Base-by-base conservation (phyloP, 2,797 vertebrate species). In the Sebastolobus altivelis region DNA sequence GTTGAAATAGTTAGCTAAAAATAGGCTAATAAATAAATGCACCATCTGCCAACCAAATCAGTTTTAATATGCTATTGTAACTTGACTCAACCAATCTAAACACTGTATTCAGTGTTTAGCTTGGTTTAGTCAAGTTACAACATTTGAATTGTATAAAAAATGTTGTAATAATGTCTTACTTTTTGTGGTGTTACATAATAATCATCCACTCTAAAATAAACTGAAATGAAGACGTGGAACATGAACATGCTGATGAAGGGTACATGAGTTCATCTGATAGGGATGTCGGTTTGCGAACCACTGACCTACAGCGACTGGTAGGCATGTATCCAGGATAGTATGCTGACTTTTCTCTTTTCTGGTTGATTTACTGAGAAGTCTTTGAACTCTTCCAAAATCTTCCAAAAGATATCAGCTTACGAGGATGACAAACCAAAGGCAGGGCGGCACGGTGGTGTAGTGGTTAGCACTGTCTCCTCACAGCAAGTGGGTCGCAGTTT, bases 311-410 rank as follows among this genome's bases (percentile, higher is more conserved):
- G 40, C 37, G 59, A 56, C 5, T 60, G 1, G 12, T 25, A 3
- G 29, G 68, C 79, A 25, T 31, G 22, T 56, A 71, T 76, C 71
- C 77, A 67, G 33, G 76, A 73, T 2, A 55, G 35, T 63, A 4
- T 80, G 73, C 84, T 86, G 76, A 85, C 76, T 25, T 82, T 86
- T 77, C 76, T 78, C 49, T 81, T 77, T 72, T 86, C 82, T 49
- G 62, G 20, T 38, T 25, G 25, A 25, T 25, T 25, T 25, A 25
- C 25, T 25, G 25, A 25, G 25, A 25, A 25, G 25, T 25, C 25
- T 25, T 25, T 25, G 25, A 25, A 25, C 25, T 25, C 25, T 25
- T 25, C 25, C 18, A 60, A 78, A 80, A 68, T 66, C 33, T 49
- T 82, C 38, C 33, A 80, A 60, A 82, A 74, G 37, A 80, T 80